phyloP scores from a whole-genome alignment of 2,797 vertebrate species.

The Tapera naevia region DNA sequence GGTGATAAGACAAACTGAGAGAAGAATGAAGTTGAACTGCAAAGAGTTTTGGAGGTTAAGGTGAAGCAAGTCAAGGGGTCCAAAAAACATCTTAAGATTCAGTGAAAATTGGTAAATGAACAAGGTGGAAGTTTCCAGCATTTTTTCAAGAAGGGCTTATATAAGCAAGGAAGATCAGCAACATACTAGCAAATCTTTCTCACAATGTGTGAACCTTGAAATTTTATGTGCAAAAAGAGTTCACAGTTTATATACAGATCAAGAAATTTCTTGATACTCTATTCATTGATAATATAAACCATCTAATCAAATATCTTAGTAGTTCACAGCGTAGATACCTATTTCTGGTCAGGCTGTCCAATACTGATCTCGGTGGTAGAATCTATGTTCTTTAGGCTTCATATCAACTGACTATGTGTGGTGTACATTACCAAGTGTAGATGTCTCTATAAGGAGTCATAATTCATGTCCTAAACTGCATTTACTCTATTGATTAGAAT shows the following conservation, averaged over 20 bases:
- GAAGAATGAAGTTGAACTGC: not conserved
- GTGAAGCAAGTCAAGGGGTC: not conserved
- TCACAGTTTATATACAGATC: not conserved
- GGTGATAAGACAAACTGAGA: rapidly evolving
- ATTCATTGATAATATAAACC: not conserved
- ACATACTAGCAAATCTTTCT: not conserved
- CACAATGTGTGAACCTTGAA: not conserved
- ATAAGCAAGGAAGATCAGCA: not conserved
- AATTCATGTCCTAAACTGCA: not conserved
- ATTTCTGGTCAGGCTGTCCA: not conserved
- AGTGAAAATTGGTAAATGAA: not conserved
- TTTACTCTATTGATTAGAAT: not conserved
- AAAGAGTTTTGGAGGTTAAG: not conserved
- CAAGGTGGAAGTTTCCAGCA: not conserved
- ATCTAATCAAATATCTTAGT: not conserved
- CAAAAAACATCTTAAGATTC: not conserved
- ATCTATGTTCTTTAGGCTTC: not conserved
- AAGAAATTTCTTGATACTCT: not conserved
- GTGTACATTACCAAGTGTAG: no score
- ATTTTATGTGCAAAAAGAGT: not conserved
- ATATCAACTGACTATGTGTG: not conserved
- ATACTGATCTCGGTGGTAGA: not conserved
- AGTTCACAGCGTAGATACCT: not conserved
- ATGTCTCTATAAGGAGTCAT: not conserved
- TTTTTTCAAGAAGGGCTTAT: not conserved